Conservation (phyloP, 1,140 invertebrate species). For the Penaeus japonicus region DNA sequence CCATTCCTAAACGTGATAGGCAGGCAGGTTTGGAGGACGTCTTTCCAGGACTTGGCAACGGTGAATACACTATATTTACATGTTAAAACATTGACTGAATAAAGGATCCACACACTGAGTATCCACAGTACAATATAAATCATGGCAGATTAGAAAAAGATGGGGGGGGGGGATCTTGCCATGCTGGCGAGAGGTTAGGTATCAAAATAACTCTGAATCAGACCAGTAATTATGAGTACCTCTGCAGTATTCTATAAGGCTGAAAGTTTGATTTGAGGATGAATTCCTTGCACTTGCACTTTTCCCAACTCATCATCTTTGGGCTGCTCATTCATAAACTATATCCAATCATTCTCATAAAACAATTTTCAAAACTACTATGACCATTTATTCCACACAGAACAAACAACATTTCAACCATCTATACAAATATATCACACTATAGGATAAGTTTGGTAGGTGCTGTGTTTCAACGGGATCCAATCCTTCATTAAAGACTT, state of each 20-base stretch:
- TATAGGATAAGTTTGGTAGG: too few species aligned
- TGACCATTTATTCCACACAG: too few species aligned
- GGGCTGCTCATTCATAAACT: background rate
- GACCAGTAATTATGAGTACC: background rate
- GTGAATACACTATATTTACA: background rate
- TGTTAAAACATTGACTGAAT: background rate
- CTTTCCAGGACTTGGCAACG: background rate
- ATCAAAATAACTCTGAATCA: slow-evolving; percentile 48
- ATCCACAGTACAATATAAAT: slow-evolving; percentile 19
- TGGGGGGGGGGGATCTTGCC: slow-evolving; percentile 7
- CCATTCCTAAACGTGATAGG: too few species aligned
- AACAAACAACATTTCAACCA: too few species aligned
- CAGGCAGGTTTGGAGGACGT: too few species aligned
- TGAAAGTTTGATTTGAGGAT: slow-evolving; percentile 39
- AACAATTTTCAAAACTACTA: background rate
- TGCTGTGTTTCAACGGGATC: too few species aligned
- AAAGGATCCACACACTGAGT: slow-evolving; percentile 3
- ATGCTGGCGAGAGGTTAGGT: slow-evolving; percentile 26
- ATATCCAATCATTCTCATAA: slow-evolving; percentile 3
- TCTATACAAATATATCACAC: too few species aligned
- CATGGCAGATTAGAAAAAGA: slow-evolving; percentile 20
- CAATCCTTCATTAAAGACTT: too few species aligned
- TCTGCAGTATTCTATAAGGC: slow-evolving; percentile 33
- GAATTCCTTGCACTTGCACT: slow-evolving; percentile 3
- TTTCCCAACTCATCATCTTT: background rate